Percentiles rank a stretch among this genome's conserved stretches.
Conservation (phyloP, 2,888 invertebrate genomes). For the Julus scandinavius region DNA sequence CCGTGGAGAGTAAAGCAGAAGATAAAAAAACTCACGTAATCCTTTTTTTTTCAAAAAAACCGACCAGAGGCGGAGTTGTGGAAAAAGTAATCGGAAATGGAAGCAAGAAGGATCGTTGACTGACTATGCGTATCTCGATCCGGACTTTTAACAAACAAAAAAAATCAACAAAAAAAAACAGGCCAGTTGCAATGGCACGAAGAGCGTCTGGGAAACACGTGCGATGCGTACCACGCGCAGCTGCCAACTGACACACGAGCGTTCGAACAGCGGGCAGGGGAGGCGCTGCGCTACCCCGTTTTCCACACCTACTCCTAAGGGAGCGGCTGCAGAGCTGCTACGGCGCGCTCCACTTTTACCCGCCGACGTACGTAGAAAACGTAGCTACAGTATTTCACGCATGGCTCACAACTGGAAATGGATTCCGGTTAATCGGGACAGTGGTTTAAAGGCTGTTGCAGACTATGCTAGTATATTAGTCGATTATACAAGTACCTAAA, state of each 20-base stretch:
- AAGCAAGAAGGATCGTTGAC: slow-evolving; percentile 17
- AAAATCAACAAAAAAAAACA: not conserved
- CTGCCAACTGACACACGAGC: not conserved
- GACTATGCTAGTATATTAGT: no score
- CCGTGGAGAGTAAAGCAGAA: not conserved
- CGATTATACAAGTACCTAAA: no score
- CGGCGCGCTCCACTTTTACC: not conserved
- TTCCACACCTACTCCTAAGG: not conserved
- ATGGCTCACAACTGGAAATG: no score
- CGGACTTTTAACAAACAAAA: not conserved
- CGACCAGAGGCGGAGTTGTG: not conserved
- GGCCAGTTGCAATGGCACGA: not conserved
- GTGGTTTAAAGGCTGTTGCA: no score
- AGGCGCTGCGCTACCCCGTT: slow-evolving; percentile 26
- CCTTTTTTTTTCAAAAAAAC: not conserved
- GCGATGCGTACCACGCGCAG: slow-evolving; percentile 8
- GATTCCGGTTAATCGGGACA: no score
- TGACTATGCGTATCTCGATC: not conserved
- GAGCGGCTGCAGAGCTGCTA: not conserved
- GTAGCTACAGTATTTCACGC: no score
- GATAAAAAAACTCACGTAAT: not conserved
- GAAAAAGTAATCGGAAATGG: slow-evolving; percentile 16
- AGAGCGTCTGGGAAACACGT: slow-evolving; percentile 8
- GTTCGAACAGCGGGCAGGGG: not conserved
- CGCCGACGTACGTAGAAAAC: no score